These are phyloP conservation scores for Isurus oxyrinchus DNA, from an alignment of 2,113 vertebrate genomes.

Conservation along the genomic window DNA sequence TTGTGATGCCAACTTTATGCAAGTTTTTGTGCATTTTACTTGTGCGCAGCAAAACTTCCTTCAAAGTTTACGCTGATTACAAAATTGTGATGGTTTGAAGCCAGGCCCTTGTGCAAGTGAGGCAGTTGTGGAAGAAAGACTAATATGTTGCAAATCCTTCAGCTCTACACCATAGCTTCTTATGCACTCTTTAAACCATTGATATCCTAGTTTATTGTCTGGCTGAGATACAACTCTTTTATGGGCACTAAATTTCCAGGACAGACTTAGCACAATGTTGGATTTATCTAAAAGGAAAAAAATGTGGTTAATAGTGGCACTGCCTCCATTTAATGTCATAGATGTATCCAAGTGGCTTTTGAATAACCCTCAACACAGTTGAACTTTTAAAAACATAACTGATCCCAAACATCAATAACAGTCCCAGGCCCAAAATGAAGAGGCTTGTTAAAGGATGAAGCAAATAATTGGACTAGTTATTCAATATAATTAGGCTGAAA, in stretches of 20 bases:
- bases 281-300: not conserved
- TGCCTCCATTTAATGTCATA: not conserved
- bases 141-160: not conserved
- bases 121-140: not conserved
- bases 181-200: not conserved
- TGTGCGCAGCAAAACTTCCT: not conserved
- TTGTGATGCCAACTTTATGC: not conserved
- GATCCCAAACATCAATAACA: too few relatives aligned
- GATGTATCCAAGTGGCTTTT: not conserved
- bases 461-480: too few relatives aligned
- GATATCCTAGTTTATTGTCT: not conserved
- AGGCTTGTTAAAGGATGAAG: too few relatives aligned
- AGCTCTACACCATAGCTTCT: not conserved
- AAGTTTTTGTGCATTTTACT: not conserved
- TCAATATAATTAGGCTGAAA: too few relatives aligned
- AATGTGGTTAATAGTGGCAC: too few relatives aligned
- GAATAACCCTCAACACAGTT: not conserved
- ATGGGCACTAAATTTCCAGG: not conserved
- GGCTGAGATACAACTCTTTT: not conserved
- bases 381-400: too few relatives aligned
- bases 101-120: not conserved
- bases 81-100: not conserved
- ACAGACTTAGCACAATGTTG: not conserved
- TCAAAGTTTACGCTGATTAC: not conserved
- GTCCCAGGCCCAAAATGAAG: too few relatives aligned